A percentile compares a stretch with the other conserved stretches of the same genome.
Evolutionary conservation across 2,888 invertebrate genomes (phyloP).

Genomic region (Selenia dentaria): DNA sequence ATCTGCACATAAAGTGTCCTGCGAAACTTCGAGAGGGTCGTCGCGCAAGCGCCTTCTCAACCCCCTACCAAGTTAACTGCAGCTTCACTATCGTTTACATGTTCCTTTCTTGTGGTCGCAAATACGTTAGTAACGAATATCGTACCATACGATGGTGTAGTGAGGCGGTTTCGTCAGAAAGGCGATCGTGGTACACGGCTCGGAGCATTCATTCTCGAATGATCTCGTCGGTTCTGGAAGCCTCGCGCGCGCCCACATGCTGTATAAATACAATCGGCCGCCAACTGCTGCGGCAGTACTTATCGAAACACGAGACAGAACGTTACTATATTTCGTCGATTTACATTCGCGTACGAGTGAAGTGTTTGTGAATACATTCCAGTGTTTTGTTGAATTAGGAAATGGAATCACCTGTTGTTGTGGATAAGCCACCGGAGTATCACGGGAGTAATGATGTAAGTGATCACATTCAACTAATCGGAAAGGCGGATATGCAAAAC

Average conservation of each 20-base stretch:
- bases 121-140: neutral
- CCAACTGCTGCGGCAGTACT: conserved; percentile 63
- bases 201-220: conserved; percentile 40
- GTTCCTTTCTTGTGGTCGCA: too few relatives aligned
- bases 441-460: conserved; percentile 83
- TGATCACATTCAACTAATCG: conserved; percentile 28
- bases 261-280: conserved; percentile 65
- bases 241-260: conserved; percentile 49
- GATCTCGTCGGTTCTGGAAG: conserved; percentile 56
- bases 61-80: conserved; percentile 11
- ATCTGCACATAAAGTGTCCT: conserved; percentile 6
- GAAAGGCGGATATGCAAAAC: conserved; percentile 14
- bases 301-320: conserved; percentile 53
- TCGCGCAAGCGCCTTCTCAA: conserved; percentile 29
- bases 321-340: conserved; percentile 44
- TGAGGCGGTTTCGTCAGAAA: neutral
- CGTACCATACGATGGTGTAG: neutral
- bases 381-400: conserved; percentile 58
- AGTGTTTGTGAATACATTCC: conserved; percentile 71
- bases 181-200: conserved; percentile 23
- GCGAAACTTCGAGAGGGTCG: conserved; percentile 21
- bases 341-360: conserved; percentile 54
- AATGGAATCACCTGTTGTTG: conserved; percentile 86
- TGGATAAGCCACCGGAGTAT: conserved; percentile 86
- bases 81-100: too few relatives aligned